phyloP scores from a whole-genome alignment of 37 sponge, comb jelly and placozoan species.

The Chondrosia reniformis region DNA sequence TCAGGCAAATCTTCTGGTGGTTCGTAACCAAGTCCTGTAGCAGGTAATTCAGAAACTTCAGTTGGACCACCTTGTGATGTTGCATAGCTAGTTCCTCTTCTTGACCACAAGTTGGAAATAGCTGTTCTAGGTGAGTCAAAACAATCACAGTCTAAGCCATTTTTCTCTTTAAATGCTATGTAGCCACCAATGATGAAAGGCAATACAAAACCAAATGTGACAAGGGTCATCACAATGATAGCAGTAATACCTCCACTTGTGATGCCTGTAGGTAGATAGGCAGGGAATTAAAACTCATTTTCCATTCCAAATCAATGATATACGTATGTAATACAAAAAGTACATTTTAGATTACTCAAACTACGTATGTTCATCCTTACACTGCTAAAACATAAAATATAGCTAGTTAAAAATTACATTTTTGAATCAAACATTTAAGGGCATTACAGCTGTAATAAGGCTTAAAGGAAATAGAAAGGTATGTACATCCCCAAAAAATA shows the following conservation, averaged over 20 bases:
- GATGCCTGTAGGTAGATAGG: background rate
- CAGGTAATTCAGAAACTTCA: background rate
- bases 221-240: background rate
- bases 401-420: no score
- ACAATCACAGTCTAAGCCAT: background rate
- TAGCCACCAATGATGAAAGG: background rate
- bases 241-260: conserved; percentile 13
- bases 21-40: background rate
- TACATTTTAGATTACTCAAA: no score
- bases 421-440: no score
- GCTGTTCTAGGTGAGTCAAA: background rate
- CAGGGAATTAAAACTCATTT: background rate
- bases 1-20: background rate
- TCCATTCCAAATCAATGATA: background rate
- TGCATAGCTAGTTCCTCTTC: background rate
- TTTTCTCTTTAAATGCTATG: background rate
- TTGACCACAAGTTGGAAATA: no score
- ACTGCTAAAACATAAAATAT: no score
- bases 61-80: background rate
- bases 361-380: no score
- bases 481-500: no score
- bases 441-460: no score
- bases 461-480: no score
- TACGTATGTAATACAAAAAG: background rate
- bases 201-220: conserved; percentile 10